Conservation (phyloP, 1,140 invertebrate species). For the Geopemphigus sp. region DNA sequence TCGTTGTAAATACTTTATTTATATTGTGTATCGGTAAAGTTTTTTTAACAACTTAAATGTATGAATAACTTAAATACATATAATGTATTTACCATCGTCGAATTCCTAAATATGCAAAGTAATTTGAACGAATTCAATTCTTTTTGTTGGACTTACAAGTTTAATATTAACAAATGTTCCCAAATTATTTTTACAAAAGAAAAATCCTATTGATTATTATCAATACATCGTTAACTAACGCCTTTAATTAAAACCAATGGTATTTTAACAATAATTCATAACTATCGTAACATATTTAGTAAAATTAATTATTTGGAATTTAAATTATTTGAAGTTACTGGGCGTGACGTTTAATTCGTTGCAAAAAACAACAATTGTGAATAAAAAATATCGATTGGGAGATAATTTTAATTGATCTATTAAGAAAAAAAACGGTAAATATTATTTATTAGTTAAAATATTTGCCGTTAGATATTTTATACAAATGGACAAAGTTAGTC, state of each 20-base stretch:
- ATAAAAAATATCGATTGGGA: too few relatives aligned
- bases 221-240: neutral
- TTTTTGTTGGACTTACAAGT: neutral
- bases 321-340: too few relatives aligned
- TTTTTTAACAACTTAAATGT: neutral
- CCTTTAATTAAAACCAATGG: neutral
- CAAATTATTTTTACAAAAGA: neutral
- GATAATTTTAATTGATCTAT: too few relatives aligned
- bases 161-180: neutral
- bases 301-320: neutral
- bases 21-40: neutral
- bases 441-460: too few relatives aligned
- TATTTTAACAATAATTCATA: neutral
- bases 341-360: too few relatives aligned
- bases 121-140: neutral
- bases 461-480: too few relatives aligned
- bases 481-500: too few relatives aligned
- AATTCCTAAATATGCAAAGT: neutral
- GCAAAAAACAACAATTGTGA: too few relatives aligned
- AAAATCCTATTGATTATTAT: neutral
- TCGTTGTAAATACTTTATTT: conserved; percentile 4
- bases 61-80: neutral
- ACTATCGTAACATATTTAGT: neutral
- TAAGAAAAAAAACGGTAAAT: too few relatives aligned
- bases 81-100: neutral